Evolutionary conservation across 1,140 invertebrate genomes (phyloP), one percentile per base, ranked within the genome.

Genomic region (Plutomurus gul): DNA sequence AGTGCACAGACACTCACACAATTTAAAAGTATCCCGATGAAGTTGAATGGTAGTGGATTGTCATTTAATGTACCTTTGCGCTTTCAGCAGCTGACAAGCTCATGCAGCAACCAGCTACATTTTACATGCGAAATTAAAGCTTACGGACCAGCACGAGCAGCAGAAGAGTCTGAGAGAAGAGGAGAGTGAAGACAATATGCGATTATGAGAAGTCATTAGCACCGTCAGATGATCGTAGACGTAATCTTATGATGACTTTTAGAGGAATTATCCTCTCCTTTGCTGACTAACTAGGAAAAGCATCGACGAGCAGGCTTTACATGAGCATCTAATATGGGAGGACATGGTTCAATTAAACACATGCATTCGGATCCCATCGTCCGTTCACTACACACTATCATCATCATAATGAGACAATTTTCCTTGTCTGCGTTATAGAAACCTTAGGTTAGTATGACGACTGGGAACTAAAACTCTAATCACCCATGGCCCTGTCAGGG

Each of bases 391-490:
- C 20, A n/a, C n/a, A 49, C 27, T 30, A 75, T 75, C 72, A 75
- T 75, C 72, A 75, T 75, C 72, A 47, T 75, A 75, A 75, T 75
- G 72, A 47, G 72, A 47, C 43, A 22, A 75, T 75, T 75, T 75
- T 30, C 39, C 70, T 27, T n/a, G n/a, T n/a, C n/a, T n/a, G n/a
- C n/a, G n/a, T n/a, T n/a, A n/a, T n/a, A n/a, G n/a, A n/a, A n/a
- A n/a, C n/a, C n/a, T n/a, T n/a, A n/a, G n/a, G n/a, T n/a, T n/a
- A n/a, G n/a, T n/a, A n/a, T n/a, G n/a, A n/a, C n/a, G n/a, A n/a
- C n/a, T n/a, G n/a, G n/a, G n/a, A n/a, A n/a, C n/a, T n/a, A n/a
- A n/a, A n/a, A n/a, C n/a, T n/a, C n/a, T n/a, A n/a, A n/a, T n/a
- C n/a, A n/a, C n/a, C n/a, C n/a, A n/a, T n/a, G n/a, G n/a, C n/a